Base-by-base conservation (phyloP, 2,113 vertebrate species). In the Ranitomeya variabilis region DNA sequence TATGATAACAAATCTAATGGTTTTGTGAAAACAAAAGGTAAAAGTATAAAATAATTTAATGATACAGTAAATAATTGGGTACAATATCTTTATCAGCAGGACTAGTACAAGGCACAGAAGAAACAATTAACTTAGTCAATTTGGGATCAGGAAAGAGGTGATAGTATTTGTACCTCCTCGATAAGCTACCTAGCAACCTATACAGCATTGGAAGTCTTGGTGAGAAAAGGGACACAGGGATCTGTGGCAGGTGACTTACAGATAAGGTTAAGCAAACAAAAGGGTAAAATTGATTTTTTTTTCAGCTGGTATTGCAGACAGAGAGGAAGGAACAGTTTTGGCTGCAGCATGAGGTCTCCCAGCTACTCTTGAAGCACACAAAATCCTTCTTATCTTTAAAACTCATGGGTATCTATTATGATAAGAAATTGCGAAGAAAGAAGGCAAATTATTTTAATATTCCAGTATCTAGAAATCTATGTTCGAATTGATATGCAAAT, bases 1-100 rank as follows among this genome's bases (percentile, higher is more conserved):
- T 96, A 97, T 91, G 95, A 94, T 95, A 98, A 97, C 91, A 96
- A 95, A 94, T 97, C 96, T 97, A 95, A 96, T 94, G 94, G 66
- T 94, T 91, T 91, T 91, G 94, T 89, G 93, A 94, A 95, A 94
- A 94, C 91, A 94, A 95, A 94, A 94, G 92, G 93, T 91, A 95
- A 93, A 94, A 95, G 92, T 95, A 93, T 89, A 93, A 95, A 94
- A 94, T 95, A 52, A 66, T 19, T 2, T 16, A 80, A 66, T 74
- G 2, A 64, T 51, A 71, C n/a, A 55, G 14, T 23, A 84, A 54
- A 71, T 54, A 6, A 69, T 26, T 84, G 15, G 26, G 82, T 71
- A 84, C 51, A 84, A 15, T 54, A 26, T 23, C 45, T 51, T 71
- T 3, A 55, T 52, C 14, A 14, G 45, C 64, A 26, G 54, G 54